Base-by-base conservation (phyloP, 2,888 invertebrate genomes). In the Drosophila lutescens region DNA sequence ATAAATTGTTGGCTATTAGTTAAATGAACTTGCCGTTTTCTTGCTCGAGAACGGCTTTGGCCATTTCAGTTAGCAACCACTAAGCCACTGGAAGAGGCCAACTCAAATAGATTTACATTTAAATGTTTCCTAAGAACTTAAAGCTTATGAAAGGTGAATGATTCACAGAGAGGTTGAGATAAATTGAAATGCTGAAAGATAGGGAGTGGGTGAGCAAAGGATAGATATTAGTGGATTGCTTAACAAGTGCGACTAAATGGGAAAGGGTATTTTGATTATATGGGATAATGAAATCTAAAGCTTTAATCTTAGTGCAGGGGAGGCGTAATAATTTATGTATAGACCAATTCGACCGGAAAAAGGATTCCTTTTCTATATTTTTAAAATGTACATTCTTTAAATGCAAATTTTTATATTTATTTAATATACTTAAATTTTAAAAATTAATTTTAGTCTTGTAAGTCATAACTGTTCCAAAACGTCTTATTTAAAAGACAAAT, bases 1-100 rank as follows among this genome's bases (percentile, higher is more conserved):
- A 83, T 83, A 83, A 88, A 83, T 88, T 88, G 83, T 86, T 83
- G 84, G 88, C 83, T 88, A 88, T 83, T 83, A 88, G 88, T 83
- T 83, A 86, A 83, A 88, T 86, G 88, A 83, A 83, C 83, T 86
- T 88, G 84, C 68, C 76, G 80, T 72, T 74, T 69, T 73, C 70
- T 53, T 38, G 47, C 44, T 62, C 54, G 63, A 76, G 81, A 60
- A 61, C 70, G 61, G 59, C 59, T 73, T 62, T 38, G 63, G 56
- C 44, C 76, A 69, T 78, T 78, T 71, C 38, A 71, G 58, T 68
- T 40, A 56, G 61, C 71, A 59, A 69, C 68, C 69, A 69, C 59
- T 69, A 68, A 68, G 70, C 58, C 70, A 51, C 66, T 56, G 66
- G 56, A 67, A 66, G 66, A 55, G 66, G 68, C 68, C 55, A 67